phyloP scores from a whole-genome alignment of 2,797 vertebrate species.

The Ctenopoma kingsleyae region DNA sequence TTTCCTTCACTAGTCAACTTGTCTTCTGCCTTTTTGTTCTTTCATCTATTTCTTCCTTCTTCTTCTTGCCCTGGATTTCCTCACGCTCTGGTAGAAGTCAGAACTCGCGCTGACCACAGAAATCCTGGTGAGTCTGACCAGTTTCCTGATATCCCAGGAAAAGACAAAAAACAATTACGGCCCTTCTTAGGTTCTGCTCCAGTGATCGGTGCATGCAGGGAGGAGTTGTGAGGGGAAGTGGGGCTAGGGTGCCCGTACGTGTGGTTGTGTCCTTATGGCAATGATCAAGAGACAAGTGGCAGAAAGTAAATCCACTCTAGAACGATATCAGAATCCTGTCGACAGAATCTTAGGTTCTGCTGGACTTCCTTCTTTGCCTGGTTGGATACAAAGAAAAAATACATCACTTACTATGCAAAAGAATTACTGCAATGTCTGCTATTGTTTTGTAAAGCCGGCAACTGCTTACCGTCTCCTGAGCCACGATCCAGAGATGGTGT shows the following conservation, averaged over 20 bases:
- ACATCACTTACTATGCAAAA: neutral
- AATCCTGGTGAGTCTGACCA: slow-evolving; percentile 6
- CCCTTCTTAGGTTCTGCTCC: slow-evolving; percentile 51
- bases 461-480: slow-evolving; percentile 75
- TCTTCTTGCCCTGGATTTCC: slow-evolving; percentile 14
- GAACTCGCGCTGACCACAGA: slow-evolving; percentile 6
- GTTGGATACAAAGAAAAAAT: slow-evolving; percentile 2
- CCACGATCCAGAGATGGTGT: slow-evolving; percentile 73
- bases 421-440: accelerated
- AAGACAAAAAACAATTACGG: slow-evolving; percentile 14
- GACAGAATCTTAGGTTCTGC: slow-evolving; percentile 79
- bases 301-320: slow-evolving; percentile 12
- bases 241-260: slow-evolving; percentile 11
- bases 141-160: slow-evolving; percentile 14
- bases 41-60: slow-evolving; percentile 20
- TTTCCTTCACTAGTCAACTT: slow-evolving; percentile 32
- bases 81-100: slow-evolving; percentile 5
- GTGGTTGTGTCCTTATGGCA: slow-evolving; percentile 10
- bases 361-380: slow-evolving; percentile 75
- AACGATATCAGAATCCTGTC: slow-evolving; percentile 82
- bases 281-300: neutral
- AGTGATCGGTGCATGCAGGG: slow-evolving; percentile 70
- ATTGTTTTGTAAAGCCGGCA: neutral
- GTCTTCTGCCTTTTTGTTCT: slow-evolving; percentile 39
- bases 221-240: slow-evolving; percentile 24